A percentile compares a stretch with the other conserved stretches of the same genome.
phyloP scores from a whole-genome alignment of 2,113 vertebrate species.

The Sinocyclocheilus maitianheensis region DNA sequence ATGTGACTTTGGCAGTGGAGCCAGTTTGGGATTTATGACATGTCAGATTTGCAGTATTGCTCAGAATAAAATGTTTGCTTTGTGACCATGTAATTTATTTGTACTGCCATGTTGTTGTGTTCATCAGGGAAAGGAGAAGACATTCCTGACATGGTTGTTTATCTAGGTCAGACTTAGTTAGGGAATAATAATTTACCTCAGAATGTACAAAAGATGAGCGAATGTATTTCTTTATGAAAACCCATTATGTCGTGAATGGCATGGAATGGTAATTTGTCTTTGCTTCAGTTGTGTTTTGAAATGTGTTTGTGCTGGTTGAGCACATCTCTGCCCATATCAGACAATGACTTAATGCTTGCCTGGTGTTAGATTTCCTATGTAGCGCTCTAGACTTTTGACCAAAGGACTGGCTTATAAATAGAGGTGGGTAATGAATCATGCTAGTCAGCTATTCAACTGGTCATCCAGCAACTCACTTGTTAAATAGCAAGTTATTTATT shows the following conservation, averaged over 20 bases:
- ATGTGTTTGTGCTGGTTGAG: neutral
- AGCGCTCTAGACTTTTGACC: neutral
- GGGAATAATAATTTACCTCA: neutral
- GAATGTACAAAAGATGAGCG: neutral
- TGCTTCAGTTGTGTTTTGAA: conserved; percentile 8
- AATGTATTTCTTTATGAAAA: neutral
- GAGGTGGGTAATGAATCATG: neutral
- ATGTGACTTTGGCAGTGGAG: conserved; percentile 37
- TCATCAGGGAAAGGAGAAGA: conserved; percentile 1
- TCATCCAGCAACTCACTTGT: neutral
- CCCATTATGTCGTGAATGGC: neutral
- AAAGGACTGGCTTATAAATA: neutral
- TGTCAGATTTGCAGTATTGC: conserved; percentile 3
- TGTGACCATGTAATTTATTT: conserved; percentile 1
- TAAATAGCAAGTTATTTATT: neutral
- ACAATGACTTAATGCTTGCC: neutral
- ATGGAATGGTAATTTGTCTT: conserved; percentile 3
- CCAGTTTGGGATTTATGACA: conserved; percentile 43
- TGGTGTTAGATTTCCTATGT: neutral
- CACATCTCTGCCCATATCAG: neutral
- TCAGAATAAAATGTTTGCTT: neutral
- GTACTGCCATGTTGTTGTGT: conserved; percentile 3
- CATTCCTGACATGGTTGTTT: neutral
- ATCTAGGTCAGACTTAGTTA: conserved; percentile 9
- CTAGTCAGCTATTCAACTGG: neutral